Conservation (phyloP, 1,140 invertebrate species). For the Drosophila ambigua region DNA sequence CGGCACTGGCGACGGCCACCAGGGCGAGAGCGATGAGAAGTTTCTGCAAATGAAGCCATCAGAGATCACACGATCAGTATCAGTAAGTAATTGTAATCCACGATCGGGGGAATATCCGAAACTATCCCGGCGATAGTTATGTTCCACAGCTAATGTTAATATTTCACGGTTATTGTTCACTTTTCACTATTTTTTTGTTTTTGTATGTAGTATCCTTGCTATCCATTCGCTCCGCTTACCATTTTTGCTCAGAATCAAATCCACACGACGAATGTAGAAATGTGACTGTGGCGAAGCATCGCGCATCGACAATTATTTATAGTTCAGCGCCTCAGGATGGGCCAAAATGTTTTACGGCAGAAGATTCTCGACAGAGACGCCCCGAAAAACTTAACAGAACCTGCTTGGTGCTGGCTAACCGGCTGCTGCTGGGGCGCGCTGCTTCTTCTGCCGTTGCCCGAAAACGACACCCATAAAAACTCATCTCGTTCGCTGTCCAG, state of each 20-base stretch:
- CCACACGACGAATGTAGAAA: constrained; percentile 77
- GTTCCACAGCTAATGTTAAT: constrained; percentile 14
- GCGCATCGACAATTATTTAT: constrained; percentile 79
- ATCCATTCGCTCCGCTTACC: constrained; percentile 58
- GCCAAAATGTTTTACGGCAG: constrained; percentile 52
- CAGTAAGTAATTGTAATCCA: too few species aligned
- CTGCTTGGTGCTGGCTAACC: constrained; percentile 72
- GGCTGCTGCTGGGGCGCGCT: constrained; percentile 41
- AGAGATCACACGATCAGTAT: constrained; percentile 1
- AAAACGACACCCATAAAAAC: constrained; percentile 71
- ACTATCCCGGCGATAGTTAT: constrained; percentile 2
- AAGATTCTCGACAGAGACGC: constrained; percentile 72
- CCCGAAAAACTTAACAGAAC: constrained; percentile 71
- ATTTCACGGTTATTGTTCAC: constrained; percentile 7
- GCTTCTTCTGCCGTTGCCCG: constrained; percentile 8
- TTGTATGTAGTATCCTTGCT: constrained; percentile 40
- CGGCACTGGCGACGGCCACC: constrained; percentile 75
- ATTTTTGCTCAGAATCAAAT: constrained; percentile 77
- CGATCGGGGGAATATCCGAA: too few species aligned
- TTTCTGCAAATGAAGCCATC: constrained; percentile 60
- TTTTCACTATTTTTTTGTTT: constrained; percentile 8
- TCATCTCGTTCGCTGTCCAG: constrained; percentile 33
- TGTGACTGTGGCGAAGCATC: constrained; percentile 71
- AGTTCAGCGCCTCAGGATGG: constrained; percentile 72
- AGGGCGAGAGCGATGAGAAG: constrained; percentile 70